Base-by-base conservation (phyloP, 2,113 vertebrate species). In the Willisornis vidua region DNA sequence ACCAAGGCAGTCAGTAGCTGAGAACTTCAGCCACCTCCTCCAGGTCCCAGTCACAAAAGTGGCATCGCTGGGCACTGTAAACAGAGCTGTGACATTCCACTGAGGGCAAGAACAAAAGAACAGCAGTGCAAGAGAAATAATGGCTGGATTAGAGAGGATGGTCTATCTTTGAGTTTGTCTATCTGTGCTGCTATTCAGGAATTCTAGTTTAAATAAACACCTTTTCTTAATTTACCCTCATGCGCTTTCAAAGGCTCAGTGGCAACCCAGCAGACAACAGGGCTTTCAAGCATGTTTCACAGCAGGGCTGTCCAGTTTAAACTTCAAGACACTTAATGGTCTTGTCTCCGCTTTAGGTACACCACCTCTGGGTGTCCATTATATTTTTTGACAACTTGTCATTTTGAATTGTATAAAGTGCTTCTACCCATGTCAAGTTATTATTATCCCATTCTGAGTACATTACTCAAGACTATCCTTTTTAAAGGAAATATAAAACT, bases 311-410 rank as follows among this genome's bases (percentile, higher is more conserved):
- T 49, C 46, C 66, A 71, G 55, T 70, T 95, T 78, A 79, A 85
- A 65, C 24, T 52, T 85, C 61, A 89, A 93, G 74, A 62, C 19
- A 62, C 8, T 9, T 35, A 88, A 71, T 14, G 49, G 63, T 65
- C 54, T 62, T 83, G 24, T 80, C 75, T 83, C 39, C 65, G 80
- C 25, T 35, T 88, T 68, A 93, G 89, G 58, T 71, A 72, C 12
- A 76, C 24, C 39, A 74, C 35, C 18, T 22, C 52, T 76, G n/a
- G 43, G 63, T 88, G 72, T 41, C 78, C 76, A 81, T 96, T 94
- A 86, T 24, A 63, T 48, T 95, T 95, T 87, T 58, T 19, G 67
- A 91, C 90, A 86, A 33, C 55, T 93, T 93, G 78, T 77, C 52
- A 86, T 88, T 91, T 95, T 84, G 75, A 59, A 93, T 86, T 93